Evolutionary conservation across 64 coral and sea anemone species (phyloP), one percentile per base, ranked within the genome.

Genomic region (Dendronephthya gigantea): DNA sequence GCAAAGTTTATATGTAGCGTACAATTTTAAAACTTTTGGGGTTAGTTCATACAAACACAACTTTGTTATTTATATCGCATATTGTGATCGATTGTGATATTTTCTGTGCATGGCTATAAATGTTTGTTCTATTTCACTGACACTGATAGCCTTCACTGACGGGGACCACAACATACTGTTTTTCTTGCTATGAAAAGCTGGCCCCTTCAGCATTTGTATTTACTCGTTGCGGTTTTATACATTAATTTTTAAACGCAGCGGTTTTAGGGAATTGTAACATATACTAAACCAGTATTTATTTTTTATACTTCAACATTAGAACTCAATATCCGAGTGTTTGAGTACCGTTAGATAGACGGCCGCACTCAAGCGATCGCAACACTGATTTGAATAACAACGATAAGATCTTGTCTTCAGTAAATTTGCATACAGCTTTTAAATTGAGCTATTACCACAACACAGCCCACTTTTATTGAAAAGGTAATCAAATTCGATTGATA

Each of bases 401-500:
- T 36, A 34, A 79, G 30, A 34, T 36, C 36, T 79, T 6, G 30
- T 79, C 36, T 79, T 29, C 6, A 36, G 15, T 16, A 79, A 79
- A 79, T 79, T 79, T 79, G 72, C 72, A 79, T 39, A 35, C 30
- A 34, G 3, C 72, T 39, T 36, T 34, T 34, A 34, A 79, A 79
- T 36, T 79, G 72, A 79, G 32, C 36, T 36, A 36, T 79, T 79
- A 79, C 72, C 72, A 79, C 72, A 79, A 35, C 30, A 19, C 72
- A 34, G 36, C 72, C 72, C 72, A 79, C 72, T 79, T 79, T 36
- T 79, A 79, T 79, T 79, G 32, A 35, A 79, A 79, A 39, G 36
- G 32, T 79, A 79, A 79, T 79, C 72, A 34, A 79, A 79, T 79
- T 79, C 32, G 72, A 7, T 79, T 79, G 30, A 79, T 39, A 39